These are phyloP conservation scores for Propsilocerus akamusi DNA, from an alignment of 1,140 invertebrate species.

Conservation along the genomic window DNA sequence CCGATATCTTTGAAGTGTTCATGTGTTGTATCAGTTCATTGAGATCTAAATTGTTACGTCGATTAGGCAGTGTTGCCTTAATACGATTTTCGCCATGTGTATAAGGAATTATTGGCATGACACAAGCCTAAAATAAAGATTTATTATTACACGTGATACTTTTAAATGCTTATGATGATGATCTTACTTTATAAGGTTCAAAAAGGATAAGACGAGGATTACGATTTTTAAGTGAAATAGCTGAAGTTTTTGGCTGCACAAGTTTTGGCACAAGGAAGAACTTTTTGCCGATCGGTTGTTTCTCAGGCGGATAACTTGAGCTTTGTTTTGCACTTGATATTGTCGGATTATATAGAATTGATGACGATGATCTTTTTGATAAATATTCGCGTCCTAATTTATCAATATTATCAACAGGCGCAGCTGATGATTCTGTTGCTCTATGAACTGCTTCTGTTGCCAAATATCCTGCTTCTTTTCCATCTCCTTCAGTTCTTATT, in stretches of 20 bases:
- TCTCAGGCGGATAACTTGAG: background rate
- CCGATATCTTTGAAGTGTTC: slow-evolving; percentile 36
- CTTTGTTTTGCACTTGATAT: too few species aligned
- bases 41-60: slow-evolving; percentile 45
- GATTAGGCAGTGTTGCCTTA: slow-evolving; percentile 26
- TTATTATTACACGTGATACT: background rate
- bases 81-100: slow-evolving; percentile 23
- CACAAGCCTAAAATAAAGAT: slow-evolving; percentile 28
- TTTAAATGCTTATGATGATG: background rate
- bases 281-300: slow-evolving; percentile 17
- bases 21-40: slow-evolving; percentile 46
- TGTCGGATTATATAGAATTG: background rate
- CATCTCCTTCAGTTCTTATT: background rate
- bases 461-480: background rate
- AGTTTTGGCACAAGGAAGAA: slow-evolving; percentile 16
- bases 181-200: slow-evolving; percentile 57
- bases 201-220: slow-evolving; percentile 74
- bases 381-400: background rate
- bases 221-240: slow-evolving; percentile 33
- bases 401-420: background rate
- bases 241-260: slow-evolving; percentile 7
- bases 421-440: background rate
- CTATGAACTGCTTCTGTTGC: background rate
- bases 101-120: slow-evolving; percentile 48
- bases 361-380: background rate